A percentile compares a stretch with the other conserved stretches of the same genome.
Evolutionary conservation across 92 coral and sea anemone genomes (phyloP).

Genomic region (Actinostola sp.): DNA sequence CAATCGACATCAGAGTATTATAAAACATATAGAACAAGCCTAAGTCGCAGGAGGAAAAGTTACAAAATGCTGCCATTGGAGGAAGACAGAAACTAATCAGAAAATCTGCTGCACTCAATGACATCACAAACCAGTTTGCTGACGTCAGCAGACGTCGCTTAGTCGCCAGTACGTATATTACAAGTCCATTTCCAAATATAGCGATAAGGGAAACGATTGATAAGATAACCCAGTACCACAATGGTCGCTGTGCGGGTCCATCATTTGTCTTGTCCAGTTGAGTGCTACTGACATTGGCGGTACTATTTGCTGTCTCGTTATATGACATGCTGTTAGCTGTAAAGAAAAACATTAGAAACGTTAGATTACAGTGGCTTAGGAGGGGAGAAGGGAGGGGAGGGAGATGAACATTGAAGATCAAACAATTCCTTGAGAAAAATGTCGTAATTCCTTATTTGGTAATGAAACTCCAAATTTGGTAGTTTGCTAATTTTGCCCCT

Average conservation of each 20-base stretch:
- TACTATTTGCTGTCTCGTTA: neutral
- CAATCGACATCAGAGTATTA: constrained; percentile 42
- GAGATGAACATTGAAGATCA: no score
- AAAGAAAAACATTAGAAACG: neutral
- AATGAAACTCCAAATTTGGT: no score
- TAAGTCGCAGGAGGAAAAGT: constrained; percentile 4
- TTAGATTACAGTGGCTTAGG: no score
- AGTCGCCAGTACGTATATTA: constrained; percentile 27
- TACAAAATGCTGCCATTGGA: constrained; percentile 29
- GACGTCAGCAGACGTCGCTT: constrained; percentile 39
- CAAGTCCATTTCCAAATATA: constrained; percentile 33
- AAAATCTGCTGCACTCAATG: constrained; percentile 29
- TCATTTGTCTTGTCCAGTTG: neutral
- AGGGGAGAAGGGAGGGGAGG: no score
- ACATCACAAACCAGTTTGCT: constrained; percentile 43
- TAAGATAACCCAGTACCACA: constrained; percentile 16
- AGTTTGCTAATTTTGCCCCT: no score
- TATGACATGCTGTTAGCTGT: neutral
- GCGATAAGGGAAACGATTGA: constrained; percentile 6
- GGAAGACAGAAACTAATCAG: constrained; percentile 33
- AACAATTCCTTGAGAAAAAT: no score
- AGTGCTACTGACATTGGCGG: neutral
- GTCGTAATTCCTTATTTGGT: no score
- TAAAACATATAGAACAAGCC: constrained; percentile 19
- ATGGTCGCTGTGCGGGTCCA: neutral